Base-by-base conservation (phyloP, 2,888 invertebrate genomes). In the Patella pellucida region DNA sequence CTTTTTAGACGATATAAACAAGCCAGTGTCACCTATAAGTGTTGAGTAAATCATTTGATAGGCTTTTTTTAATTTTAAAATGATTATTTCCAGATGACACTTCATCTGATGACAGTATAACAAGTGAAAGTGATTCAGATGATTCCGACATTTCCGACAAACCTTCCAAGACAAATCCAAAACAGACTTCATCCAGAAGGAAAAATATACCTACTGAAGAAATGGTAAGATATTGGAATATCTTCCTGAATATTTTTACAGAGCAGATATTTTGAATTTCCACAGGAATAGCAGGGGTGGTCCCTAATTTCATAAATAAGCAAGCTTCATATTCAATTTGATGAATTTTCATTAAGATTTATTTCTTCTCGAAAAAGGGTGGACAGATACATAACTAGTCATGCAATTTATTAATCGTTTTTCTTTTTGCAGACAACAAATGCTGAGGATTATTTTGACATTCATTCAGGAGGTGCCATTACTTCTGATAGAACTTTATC, bases 401-500 rank as follows among this genome's bases (percentile, higher is more conserved):
- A 41, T 41, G 9, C 9, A 9, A 41, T 41, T 41, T 7, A 41
- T 41, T 41, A 41, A 9, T 41, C 41, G 4, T 41, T 4, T 4
- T 31, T 41, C 9, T 41, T 41, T 41, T 41, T 41, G 5, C 80
- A 88, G 87, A 80, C 85, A 3, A 81, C 82, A 16, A 84, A 80
- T 73, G 87, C 86, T 3, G 87, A 88, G 62, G 85, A 85, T 27
- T 89, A 88, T 75, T 89, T 89, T 82, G 86, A 87, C 72, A 78
- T 87, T 7, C 88, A 88, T 73, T 80, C 85, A 16, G 76, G 78
- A 9, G 73, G 76, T 14, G 85, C 82, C 5, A 72, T 84, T 14
- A 90, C 90, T 3, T 90, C 90, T 12, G 90, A 90, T 78, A 84
- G 87, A 14, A 91, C 91, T 0, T 80, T 91, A 56, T 80, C 90